Percentiles rank a stretch among this genome's conserved stretches.
phyloP scores from a whole-genome alignment of 53 echinoderm and acorn worm species.

The Henricia sp. region DNA sequence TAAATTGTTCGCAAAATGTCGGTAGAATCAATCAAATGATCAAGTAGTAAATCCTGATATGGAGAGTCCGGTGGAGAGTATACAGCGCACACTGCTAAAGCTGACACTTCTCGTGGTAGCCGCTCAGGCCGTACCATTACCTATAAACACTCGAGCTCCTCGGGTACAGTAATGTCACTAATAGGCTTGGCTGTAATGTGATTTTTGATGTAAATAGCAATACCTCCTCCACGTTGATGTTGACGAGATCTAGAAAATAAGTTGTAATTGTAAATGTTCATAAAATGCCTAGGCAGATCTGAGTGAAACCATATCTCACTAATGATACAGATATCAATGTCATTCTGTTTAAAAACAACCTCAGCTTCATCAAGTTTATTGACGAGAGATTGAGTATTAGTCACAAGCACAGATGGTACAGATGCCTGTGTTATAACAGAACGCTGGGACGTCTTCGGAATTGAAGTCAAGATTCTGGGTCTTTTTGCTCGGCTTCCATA shows the following conservation, averaged over 20 bases:
- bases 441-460: too few relatives aligned
- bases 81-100: slow-evolving; percentile 43
- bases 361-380: slow-evolving; percentile 35
- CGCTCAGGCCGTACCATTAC: slow-evolving; percentile 41
- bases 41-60: not conserved
- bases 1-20: too few relatives aligned
- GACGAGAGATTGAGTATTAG: slow-evolving; percentile 23
- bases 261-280: slow-evolving; percentile 38
- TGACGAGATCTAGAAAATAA: slow-evolving; percentile 47
- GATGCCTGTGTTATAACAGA: slow-evolving; percentile 11
- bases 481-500: not conserved
- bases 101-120: slow-evolving; percentile 38
- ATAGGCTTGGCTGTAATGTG: not conserved
- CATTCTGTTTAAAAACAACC: slow-evolving; percentile 21
- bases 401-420: slow-evolving; percentile 16
- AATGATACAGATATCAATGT: slow-evolving; percentile 22
- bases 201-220: slow-evolving; percentile 61
- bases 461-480: slow-evolving; percentile 3
- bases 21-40: too few relatives aligned
- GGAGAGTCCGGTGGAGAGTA: slow-evolving; percentile 35
- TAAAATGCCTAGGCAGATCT: slow-evolving; percentile 29
- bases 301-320: slow-evolving; percentile 55
- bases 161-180: slow-evolving; percentile 15
- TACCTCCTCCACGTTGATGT: slow-evolving; percentile 56
- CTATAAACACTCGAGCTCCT: slow-evolving; percentile 52